Evolutionary conservation across 2,888 invertebrate genomes (phyloP).

Genomic region (Cosmia pyralina): DNA sequence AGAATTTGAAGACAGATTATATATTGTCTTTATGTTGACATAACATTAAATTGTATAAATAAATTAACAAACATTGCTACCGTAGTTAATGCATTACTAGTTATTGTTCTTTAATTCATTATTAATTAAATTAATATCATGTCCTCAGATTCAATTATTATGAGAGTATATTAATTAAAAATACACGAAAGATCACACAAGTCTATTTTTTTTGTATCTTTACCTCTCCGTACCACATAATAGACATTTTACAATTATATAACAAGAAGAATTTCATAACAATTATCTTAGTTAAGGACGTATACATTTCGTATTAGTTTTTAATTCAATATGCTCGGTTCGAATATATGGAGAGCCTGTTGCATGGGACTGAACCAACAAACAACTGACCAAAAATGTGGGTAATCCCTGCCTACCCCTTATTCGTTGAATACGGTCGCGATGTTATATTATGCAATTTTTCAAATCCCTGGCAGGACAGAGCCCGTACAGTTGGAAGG

Average conservation of each 20-base stretch:
- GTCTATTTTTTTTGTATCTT: not conserved
- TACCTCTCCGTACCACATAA: slow-evolving; percentile 1
- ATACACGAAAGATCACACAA: slow-evolving; percentile 27
- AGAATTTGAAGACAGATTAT: slow-evolving; percentile 32
- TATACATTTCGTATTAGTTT: slow-evolving; percentile 5
- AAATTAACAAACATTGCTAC: slow-evolving; percentile 22
- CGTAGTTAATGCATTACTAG: slow-evolving; percentile 2
- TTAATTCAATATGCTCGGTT: not conserved
- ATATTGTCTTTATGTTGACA: slow-evolving; percentile 27
- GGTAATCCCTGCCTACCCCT: not conserved
- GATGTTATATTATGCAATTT: not conserved
- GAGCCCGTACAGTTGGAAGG: not conserved
- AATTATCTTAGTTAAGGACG: slow-evolving; percentile 48
- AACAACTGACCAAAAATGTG: not conserved
- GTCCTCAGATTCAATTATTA: slow-evolving; percentile 51
- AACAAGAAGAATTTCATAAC: slow-evolving; percentile 62
- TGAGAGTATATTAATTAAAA: slow-evolving; percentile 24
- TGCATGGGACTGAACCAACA: not conserved
- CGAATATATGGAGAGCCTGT: not conserved
- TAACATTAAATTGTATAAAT: slow-evolving; percentile 18
- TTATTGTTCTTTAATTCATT: slow-evolving; percentile 25
- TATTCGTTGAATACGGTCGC: not conserved
- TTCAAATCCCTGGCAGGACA: too few relatives aligned
- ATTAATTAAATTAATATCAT: slow-evolving; percentile 52
- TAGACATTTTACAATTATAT: slow-evolving; percentile 58